These are phyloP conservation scores for Antrozous pallidus DNA, from an alignment of 2,797 vertebrate species.

Conservation along the genomic window DNA sequence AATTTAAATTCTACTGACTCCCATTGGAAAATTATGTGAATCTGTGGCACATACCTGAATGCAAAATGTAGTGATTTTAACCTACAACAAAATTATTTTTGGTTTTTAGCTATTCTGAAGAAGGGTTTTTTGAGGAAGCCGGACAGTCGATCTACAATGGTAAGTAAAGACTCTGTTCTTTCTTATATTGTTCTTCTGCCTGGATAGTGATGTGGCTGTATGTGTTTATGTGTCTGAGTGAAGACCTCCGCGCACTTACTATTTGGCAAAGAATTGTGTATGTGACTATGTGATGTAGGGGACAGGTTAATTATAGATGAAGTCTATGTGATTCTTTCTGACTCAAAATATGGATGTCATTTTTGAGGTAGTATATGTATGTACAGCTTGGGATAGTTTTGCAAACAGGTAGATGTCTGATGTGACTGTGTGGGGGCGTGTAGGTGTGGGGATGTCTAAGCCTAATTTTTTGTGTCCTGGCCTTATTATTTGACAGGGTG, in stretches of 20 bases:
- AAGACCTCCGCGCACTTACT: background rate
- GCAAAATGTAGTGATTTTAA: background rate
- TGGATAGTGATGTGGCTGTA: background rate
- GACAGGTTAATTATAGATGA: background rate
- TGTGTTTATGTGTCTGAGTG: background rate
- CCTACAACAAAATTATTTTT: background rate
- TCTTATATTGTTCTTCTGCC: background rate
- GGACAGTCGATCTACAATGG: slow-evolving; percentile 42
- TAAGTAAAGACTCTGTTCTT: slow-evolving; percentile 18
- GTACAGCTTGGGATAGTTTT: background rate
- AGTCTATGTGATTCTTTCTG: background rate
- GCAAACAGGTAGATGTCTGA: background rate
- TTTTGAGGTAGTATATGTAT: background rate
- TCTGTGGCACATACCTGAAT: background rate
- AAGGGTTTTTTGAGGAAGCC: slow-evolving; percentile 64
- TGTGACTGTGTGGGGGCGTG: background rate
- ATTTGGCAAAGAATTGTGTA: background rate
- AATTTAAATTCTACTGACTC: background rate
- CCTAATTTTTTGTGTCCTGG: background rate
- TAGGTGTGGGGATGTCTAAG: background rate
- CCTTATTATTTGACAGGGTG: slow-evolving; percentile 78
- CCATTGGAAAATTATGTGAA: background rate
- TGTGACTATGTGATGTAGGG: background rate
- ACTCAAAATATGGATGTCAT: background rate
- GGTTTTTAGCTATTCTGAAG: slow-evolving; percentile 63